These are phyloP conservation scores for Clarias pachynema DNA, from an alignment of 2,797 vertebrate species.

Conservation along the genomic window DNA sequence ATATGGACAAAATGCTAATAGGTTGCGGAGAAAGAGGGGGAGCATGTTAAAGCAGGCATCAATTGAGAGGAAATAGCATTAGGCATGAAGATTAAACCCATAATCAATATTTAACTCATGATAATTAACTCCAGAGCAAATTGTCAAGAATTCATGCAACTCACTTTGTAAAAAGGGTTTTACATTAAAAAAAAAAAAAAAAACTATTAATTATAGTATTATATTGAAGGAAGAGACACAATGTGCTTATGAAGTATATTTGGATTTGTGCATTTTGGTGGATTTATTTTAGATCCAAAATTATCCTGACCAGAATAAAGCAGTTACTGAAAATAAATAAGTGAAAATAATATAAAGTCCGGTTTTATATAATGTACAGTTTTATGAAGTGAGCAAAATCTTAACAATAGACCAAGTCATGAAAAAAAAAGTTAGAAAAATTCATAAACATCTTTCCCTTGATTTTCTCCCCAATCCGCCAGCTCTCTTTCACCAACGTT, in stretches of 20 bases:
- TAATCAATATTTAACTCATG: background rate
- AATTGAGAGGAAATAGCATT: background rate
- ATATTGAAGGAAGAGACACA: background rate
- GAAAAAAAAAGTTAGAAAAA: background rate
- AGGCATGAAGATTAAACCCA: background rate
- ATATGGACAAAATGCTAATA: slow-evolving; percentile 15
- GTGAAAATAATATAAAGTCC: background rate
- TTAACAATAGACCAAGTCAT: background rate
- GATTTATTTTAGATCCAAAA: background rate
- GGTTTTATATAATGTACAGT: background rate
- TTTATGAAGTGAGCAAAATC: background rate
- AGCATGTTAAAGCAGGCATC: background rate
- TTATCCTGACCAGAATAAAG: background rate
- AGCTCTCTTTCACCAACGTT: too few relatives aligned
- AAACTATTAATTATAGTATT: background rate
- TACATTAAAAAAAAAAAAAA: background rate
- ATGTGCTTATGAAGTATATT: background rate
- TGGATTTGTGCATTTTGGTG: background rate
- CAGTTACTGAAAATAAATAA: background rate
- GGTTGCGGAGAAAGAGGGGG: background rate
- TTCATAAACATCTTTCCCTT: background rate
- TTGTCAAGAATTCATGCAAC: background rate
- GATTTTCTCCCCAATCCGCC: background rate
- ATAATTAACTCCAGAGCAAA: background rate
- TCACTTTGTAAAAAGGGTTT: background rate